Evolutionary conservation across 2,888 invertebrate genomes (phyloP), one percentile per base, ranked within the genome.

Genomic region (Mayetiola destructor): DNA sequence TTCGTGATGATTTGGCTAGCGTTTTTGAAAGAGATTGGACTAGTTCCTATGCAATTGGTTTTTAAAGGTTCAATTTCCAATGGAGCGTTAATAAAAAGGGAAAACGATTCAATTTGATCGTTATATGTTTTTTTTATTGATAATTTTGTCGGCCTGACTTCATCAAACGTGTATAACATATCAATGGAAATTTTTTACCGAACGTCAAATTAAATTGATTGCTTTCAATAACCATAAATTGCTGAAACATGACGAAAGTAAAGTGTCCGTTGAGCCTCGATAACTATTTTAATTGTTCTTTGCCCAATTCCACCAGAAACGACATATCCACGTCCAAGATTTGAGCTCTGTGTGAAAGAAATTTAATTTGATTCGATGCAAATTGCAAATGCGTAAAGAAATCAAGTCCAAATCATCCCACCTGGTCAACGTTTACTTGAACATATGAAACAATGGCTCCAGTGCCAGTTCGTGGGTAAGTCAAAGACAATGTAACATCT

Each of bases 1-100:
- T 93, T 16, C 75, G 89, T 21, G 75, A 76, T 56, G 84, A 95
- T 64, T 73, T 96, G 52, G 81, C 85, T 63, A 80, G 79, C 9
- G 77, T 94, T 8, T 96, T 96, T 69, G 79, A 84, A 63, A 76
- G 95, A 61, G 95, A 96, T 69, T 96, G 95, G 95, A 79, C 81
- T 65, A 95, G 94, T 16, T 16, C 10, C 1, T 53, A 53, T 53
- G 53, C 53, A 1, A 30, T 53, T 53, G 53, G 30, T 16, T 18
- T 32, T 53, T 3, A 53, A 30, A 30, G 4, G 5, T 30, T 32
- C 30, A 53, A 27, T 3, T 27, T 27, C 14, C n/a, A n/a, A n/a
- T n/a, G n/a, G n/a, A n/a, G n/a, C n/a, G n/a, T n/a, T n/a, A n/a
- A n/a, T n/a, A n/a, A n/a, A n/a, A n/a, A n/a, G n/a, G n/a, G n/a